Conservation (phyloP, 2,888 invertebrate species). For the Graphium colonna region DNA sequence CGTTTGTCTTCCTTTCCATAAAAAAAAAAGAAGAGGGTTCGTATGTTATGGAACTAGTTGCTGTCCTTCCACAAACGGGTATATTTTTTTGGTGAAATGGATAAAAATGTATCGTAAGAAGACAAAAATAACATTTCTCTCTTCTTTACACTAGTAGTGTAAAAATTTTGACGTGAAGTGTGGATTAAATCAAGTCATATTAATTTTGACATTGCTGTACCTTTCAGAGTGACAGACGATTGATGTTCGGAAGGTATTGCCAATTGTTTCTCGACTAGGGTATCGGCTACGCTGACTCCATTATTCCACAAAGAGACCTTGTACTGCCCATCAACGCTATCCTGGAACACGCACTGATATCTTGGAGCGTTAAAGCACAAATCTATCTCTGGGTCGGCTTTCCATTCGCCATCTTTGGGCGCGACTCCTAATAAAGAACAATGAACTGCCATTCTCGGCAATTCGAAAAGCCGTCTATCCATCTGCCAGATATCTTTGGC, state of each 20-base stretch:
- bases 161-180: too few species aligned
- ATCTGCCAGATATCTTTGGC: conserved; percentile 84
- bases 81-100: too few species aligned
- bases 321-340: conserved; percentile 63
- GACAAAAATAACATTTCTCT: too few species aligned
- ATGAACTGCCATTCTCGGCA: conserved; percentile 85
- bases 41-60: too few species aligned
- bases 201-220: conserved; percentile 28
- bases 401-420: conserved; percentile 81
- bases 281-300: conserved; percentile 68
- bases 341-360: conserved; percentile 80
- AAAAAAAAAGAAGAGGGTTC: too few species aligned
- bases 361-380: conserved; percentile 81
- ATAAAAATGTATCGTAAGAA: too few species aligned
- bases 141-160: too few species aligned
- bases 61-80: too few species aligned
- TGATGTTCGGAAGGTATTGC: conserved; percentile 60
- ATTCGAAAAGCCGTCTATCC: conserved; percentile 81
- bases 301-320: conserved; percentile 71
- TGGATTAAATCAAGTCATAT: too few species aligned
- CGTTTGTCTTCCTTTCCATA: too few species aligned
- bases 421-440: conserved; percentile 83
- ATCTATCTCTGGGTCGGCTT: conserved; percentile 72
- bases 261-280: conserved; percentile 70
- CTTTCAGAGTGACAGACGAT: conserved; percentile 65